phyloP scores from a whole-genome alignment of 2,113 vertebrate species.

The Lutjanus erythropterus region DNA sequence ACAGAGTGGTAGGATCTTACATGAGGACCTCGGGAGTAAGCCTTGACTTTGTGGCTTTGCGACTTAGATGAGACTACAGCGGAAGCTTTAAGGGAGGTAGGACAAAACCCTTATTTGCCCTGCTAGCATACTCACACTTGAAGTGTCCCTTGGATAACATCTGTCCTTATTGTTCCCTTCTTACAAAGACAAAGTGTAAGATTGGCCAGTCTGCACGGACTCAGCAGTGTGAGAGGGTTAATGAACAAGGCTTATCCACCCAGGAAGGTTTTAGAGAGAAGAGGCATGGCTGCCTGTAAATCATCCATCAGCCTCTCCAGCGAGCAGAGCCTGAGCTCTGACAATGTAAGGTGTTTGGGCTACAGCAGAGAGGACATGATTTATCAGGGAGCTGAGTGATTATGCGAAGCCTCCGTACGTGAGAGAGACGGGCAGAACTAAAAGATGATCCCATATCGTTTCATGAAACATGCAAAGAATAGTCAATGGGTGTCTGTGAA shows the following conservation, averaged over 20 bases:
- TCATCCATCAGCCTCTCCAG: slow-evolving; percentile 69
- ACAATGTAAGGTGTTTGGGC: slow-evolving; percentile 76
- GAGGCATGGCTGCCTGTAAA: slow-evolving; percentile 62
- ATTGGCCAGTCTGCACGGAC: slow-evolving; percentile 12
- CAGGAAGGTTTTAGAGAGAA: slow-evolving; percentile 54
- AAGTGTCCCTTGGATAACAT: slow-evolving; percentile 27
- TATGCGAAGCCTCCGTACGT: slow-evolving; percentile 58
- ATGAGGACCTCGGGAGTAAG: slow-evolving; percentile 1
- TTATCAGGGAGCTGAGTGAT: slow-evolving; percentile 78
- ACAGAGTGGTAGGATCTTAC: neutral
- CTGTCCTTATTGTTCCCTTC: slow-evolving; percentile 27
- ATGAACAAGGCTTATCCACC: slow-evolving; percentile 70
- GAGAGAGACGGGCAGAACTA: slow-evolving; percentile 61
- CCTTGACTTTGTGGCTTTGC: neutral
- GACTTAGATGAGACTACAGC: slow-evolving; percentile 8
- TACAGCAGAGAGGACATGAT: slow-evolving; percentile 72
- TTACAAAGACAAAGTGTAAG: slow-evolving; percentile 37
- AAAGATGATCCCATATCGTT: slow-evolving; percentile 70
- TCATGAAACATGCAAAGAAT: slow-evolving; percentile 79
- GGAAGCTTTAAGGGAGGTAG: slow-evolving; percentile 20
- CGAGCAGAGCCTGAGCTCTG: slow-evolving; percentile 60
- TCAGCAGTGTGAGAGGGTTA: slow-evolving; percentile 61
- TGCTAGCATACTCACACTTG: neutral
- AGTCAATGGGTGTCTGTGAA: slow-evolving; percentile 50
- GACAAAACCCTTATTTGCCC: slow-evolving; percentile 18